Conservation (phyloP, 2,888 invertebrate species). For the Dynastes hyllus region DNA sequence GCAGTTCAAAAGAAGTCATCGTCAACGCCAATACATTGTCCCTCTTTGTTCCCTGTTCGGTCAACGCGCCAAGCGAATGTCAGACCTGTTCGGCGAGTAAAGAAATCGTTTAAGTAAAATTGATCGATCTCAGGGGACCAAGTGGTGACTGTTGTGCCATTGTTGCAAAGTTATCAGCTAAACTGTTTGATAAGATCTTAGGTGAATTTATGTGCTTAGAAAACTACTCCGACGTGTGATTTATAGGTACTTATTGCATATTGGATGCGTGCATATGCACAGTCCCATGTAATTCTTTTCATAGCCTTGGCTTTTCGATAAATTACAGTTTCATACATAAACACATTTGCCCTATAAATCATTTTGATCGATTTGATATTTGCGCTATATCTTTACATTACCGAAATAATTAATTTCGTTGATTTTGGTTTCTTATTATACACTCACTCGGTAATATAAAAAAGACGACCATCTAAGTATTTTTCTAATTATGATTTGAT, state of each 20-base stretch:
- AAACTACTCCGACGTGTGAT: background rate
- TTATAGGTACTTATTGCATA: background rate
- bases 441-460: too few species aligned
- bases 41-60: slow-evolving; percentile 33
- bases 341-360: too few species aligned
- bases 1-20: slow-evolving; percentile 1
- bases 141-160: background rate
- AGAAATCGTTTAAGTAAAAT: slow-evolving; percentile 30
- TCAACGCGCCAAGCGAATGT: slow-evolving; percentile 11
- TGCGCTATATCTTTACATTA: too few species aligned
- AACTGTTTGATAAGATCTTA: background rate
- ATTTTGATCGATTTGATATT: too few species aligned
- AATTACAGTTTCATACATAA: too few species aligned
- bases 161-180: background rate
- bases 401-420: too few species aligned
- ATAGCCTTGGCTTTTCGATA: too few species aligned
- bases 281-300: too few species aligned
- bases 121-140: slow-evolving; percentile 4
- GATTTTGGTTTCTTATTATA: too few species aligned
- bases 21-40: slow-evolving; percentile 1
- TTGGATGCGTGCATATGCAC: background rate
- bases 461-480: too few species aligned
- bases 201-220: background rate
- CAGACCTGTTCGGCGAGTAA: slow-evolving; percentile 32
- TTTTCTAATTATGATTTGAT: too few species aligned